Evolutionary conservation across 2,888 invertebrate genomes (phyloP).

Genomic region (Agapetus fuscipes): DNA sequence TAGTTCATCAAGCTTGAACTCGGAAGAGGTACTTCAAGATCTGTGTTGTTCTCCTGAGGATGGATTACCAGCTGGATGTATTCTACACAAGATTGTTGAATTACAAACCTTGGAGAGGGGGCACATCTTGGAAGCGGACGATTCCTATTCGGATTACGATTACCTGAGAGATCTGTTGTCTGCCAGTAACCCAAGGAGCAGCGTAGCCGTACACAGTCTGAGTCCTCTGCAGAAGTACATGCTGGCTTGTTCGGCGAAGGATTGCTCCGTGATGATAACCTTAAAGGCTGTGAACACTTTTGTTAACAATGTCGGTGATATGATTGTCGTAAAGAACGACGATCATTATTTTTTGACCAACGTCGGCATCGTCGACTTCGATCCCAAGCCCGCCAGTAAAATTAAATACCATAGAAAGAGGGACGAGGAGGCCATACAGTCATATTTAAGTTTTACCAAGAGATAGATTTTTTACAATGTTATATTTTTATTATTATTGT

Average conservation of each 20-base stretch:
- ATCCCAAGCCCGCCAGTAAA: constrained; percentile 47
- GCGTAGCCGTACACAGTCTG: too few species aligned
- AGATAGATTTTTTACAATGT: too few species aligned
- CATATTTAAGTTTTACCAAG: background rate
- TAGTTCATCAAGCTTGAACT: background rate
- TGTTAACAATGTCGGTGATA: constrained; percentile 21
- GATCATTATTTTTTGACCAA: constrained; percentile 38
- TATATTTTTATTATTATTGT: constrained; percentile 1
- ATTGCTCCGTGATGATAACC: constrained; percentile 60
- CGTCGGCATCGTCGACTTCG: constrained; percentile 55
- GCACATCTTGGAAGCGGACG: constrained; percentile 1
- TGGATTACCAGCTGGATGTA: constrained; percentile 12
- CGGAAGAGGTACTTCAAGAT: too few species aligned
- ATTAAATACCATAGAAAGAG: constrained; percentile 14
- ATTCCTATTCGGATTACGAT: constrained; percentile 10
- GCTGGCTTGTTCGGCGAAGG: constrained; percentile 57
- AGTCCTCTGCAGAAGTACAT: constrained; percentile 31
- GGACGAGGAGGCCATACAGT: constrained; percentile 9
- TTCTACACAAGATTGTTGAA: constrained; percentile 14
- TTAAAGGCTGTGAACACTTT: constrained; percentile 27
- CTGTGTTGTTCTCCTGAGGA: too few species aligned
- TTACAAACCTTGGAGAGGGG: constrained; percentile 14
- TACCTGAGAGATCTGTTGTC: constrained; percentile 14
- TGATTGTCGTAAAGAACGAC: constrained; percentile 27
- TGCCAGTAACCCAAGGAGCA: too few species aligned